Base-by-base conservation (phyloP, 2,888 invertebrate species). In the Calameuta pallipes region DNA sequence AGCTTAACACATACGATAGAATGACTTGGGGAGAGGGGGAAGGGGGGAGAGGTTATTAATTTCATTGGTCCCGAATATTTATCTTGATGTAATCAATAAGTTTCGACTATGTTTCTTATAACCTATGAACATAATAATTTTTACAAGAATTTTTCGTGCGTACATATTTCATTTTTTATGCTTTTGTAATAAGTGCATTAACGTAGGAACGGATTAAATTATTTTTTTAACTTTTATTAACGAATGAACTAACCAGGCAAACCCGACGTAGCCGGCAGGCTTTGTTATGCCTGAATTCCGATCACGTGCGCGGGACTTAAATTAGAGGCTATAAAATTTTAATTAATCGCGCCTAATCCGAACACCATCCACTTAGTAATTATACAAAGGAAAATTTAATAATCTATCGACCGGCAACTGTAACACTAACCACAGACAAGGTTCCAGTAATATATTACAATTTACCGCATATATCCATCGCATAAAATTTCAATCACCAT, bases 401-500 rank as follows among this genome's bases (percentile, higher is more conserved):
- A 84, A 83, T 83, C 82, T 71, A 34, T 34, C 71, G 71, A 71
- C 71, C 23, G 31, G 31, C 15, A 31, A 71, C 12, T 71, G 31
- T 71, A 71, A 33, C 71, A 56, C 56, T 56, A 56, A 56, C 56
- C 56, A 56, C 9, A 56, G 56, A 56, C 56, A 56, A 56, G 56
- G 2, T 56, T 56, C 9, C 56, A 23, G 6, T 56, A 56, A 23
- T 9, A 56, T 56, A 81, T 82, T 80, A 83, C 76, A 76, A 80
- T 80, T 77, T 82, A 83, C 81, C 78, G 78, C 74, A 76, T 56
- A 56, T 23, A 82, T 77, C 74, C 78, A 80, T 85, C 82, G 83
- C 86, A 85, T 86, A 87, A 88, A 89, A 88, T 88, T 88, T 87
- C 86, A 87, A 89, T 89, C 87, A 87, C 82, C 86, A 86, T 88